Evolutionary conservation across 2,113 vertebrate species (phyloP), one percentile per base, ranked within the genome.

Genomic region (Perca fluviatilis): DNA sequence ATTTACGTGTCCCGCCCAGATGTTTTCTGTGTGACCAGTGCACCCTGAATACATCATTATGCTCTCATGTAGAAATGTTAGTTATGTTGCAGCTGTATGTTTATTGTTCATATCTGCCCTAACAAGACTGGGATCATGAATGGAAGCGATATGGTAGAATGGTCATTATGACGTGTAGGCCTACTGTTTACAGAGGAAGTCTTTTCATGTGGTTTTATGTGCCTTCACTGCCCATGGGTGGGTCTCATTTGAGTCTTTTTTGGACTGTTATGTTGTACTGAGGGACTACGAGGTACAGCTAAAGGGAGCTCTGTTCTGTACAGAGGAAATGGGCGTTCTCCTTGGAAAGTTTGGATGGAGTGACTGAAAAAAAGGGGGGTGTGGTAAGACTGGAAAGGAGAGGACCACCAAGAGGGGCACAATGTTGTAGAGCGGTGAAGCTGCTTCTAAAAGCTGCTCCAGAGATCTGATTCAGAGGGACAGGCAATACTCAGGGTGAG

Each of bases 271-370:
- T 85, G 85, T 82, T 86, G 71, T 68, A 75, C 81, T 56, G 62
- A 87, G 77, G 71, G 80, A 83, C 58, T 30, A 46, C 18, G 71
- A 83, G 82, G 72, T 85, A 74, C 72, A 84, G 89, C 73, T 54
- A 89, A 76, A 92, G 74, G 86, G 87, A 88, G 81, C 92, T 88
- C 90, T 94, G 90, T 94, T 90, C 80, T 77, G 46, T 67, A 1
- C 57, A 88, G 84, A 95, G 95, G 94, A 96, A 95, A 95, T 95
- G 88, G 94, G 92, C 88, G 92, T 92, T 77, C 56, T 72, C 77
- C 85, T 80, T 86, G 83, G 92, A 92, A 92, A 92, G 67, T 91
- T 88, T 88, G 89, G 83, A 91, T 87, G 84, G 80, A 91, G 84
- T 73, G 82, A 73, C 60, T 65, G 47, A 33, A 33, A 33, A 33